Percentiles rank a stretch among this genome's conserved stretches.
phyloP scores from a whole-genome alignment of 1,140 invertebrate genomes.

The Palaemon carinicauda region DNA sequence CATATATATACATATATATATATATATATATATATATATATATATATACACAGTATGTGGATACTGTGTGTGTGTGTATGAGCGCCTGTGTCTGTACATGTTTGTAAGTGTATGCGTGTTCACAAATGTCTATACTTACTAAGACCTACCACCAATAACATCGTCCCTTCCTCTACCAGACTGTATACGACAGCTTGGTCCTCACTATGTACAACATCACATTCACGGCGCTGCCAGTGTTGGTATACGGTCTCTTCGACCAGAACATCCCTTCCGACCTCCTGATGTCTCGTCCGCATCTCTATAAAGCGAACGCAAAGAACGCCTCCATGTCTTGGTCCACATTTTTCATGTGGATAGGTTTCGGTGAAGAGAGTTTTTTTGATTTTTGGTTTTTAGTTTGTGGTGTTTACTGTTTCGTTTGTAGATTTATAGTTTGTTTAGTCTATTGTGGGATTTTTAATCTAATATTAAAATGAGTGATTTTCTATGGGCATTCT shows the following conservation, averaged over 20 bases:
- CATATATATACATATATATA: too few species aligned
- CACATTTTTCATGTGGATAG: slow-evolving; percentile 74
- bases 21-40: too few species aligned
- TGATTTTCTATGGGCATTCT: too few species aligned
- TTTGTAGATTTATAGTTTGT: too few species aligned
- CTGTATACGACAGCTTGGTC: slow-evolving; percentile 77
- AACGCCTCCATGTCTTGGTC: slow-evolving; percentile 74
- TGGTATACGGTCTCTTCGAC: slow-evolving; percentile 77
- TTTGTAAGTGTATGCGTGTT: slow-evolving; percentile 61
- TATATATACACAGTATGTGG: too few species aligned
- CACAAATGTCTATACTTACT: neutral
- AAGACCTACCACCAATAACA: neutral
- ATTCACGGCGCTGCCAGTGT: slow-evolving; percentile 76
- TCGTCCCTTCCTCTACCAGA: slow-evolving; percentile 62
- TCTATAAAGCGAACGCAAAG: slow-evolving; percentile 74
- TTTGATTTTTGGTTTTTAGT: neutral
- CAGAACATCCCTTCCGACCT: slow-evolving; percentile 72
- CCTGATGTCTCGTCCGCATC: slow-evolving; percentile 72
- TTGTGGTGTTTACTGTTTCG: too few species aligned
- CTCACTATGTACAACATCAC: slow-evolving; percentile 79
- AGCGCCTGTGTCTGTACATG: neutral
- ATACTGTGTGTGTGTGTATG: too few species aligned
- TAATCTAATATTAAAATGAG: too few species aligned
- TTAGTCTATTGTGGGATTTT: too few species aligned
- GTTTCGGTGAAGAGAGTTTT: slow-evolving; percentile 4